phyloP scores from a whole-genome alignment of 2,888 invertebrate genomes.

The Lasioglossum figueresi region DNA sequence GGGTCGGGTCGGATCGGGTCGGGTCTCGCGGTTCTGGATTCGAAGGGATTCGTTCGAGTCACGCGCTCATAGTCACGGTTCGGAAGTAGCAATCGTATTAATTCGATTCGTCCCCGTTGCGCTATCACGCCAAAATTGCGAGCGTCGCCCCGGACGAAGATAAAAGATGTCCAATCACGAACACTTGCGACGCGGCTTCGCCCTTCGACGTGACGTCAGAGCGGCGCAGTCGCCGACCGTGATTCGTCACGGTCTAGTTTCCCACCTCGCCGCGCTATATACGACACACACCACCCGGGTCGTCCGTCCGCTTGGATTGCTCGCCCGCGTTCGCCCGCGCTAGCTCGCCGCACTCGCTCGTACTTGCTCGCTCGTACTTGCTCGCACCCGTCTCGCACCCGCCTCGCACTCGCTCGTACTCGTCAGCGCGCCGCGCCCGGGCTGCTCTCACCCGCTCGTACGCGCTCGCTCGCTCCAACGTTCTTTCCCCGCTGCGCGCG shows the following conservation, averaged over 20 bases:
- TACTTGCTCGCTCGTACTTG: background rate
- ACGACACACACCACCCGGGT: conserved; percentile 22
- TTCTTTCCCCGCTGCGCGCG: conserved; percentile 7
- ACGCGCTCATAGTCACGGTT: conserved; percentile 48
- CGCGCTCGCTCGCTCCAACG: background rate
- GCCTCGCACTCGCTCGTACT: background rate
- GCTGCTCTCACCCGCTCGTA: background rate
- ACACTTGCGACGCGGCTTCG: conserved; percentile 60
- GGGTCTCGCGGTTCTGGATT: conserved; percentile 10
- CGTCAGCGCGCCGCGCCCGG: background rate
- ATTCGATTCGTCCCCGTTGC: conserved; percentile 61
- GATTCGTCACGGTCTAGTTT: conserved; percentile 79
- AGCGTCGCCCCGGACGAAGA: conserved; percentile 51
- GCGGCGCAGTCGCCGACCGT: conserved; percentile 71
- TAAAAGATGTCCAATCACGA: conserved; percentile 59
- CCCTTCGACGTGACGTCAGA: conserved; percentile 66
- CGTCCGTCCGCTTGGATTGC: conserved; percentile 6
- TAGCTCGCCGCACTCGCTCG: background rate
- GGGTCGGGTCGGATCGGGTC: background rate
- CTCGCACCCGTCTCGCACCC: background rate
- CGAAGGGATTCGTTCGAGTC: conserved; percentile 31
- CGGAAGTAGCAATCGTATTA: conserved; percentile 59
- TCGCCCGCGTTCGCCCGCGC: conserved; percentile 10
- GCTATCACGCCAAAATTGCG: conserved; percentile 55
- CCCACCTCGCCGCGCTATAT: conserved; percentile 62